phyloP scores from a whole-genome alignment of 35 echinoderm and acorn worm species.

The Stichopus chloronotus region DNA sequence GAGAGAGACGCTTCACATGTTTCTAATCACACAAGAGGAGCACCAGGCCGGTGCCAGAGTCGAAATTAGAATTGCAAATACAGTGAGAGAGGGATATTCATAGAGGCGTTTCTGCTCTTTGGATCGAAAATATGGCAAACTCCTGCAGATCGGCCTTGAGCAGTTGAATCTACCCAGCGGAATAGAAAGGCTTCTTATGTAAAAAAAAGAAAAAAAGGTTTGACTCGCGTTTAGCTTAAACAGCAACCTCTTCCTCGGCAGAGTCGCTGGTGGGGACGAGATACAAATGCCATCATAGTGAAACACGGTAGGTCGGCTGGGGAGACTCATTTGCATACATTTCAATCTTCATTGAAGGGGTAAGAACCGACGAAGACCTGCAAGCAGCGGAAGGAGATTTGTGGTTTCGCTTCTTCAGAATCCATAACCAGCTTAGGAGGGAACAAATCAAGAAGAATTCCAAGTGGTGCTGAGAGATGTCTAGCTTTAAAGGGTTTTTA shows the following conservation, averaged over 20 bases:
- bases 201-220: no score
- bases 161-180: not conserved
- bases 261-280: not conserved
- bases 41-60: not conserved
- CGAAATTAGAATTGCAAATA: conserved; percentile 37
- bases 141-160: conserved; percentile 39
- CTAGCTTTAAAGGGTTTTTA: no score
- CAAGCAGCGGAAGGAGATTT: no score
- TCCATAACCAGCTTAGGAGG: no score
- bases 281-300: not conserved
- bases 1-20: not conserved
- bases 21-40: not conserved
- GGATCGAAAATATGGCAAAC: conserved; percentile 25
- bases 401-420: no score
- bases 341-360: not conserved
- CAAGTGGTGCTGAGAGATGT: no score
- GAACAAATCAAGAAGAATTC: no score
- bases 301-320: not conserved
- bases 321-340: not conserved
- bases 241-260: not conserved
- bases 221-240: not conserved
- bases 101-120: conserved; percentile 17
- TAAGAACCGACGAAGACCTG: not conserved
- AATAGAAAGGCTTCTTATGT: not conserved
- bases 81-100: conserved; percentile 2